Percentiles rank a stretch among this genome's conserved stretches.
Conservation (phyloP, 2,888 invertebrate species). For the Macaria notata region DNA sequence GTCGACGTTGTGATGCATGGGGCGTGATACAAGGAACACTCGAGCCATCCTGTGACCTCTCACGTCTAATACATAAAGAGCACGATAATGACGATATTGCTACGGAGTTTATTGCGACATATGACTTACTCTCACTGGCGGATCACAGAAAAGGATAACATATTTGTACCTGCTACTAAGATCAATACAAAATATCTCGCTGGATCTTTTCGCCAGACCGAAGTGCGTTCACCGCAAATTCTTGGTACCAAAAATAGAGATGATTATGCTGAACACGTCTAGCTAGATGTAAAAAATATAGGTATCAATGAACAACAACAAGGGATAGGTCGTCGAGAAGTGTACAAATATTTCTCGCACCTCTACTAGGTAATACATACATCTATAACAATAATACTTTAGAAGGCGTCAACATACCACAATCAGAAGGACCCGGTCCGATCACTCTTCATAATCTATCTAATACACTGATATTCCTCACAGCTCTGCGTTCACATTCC, state of each 20-base stretch:
- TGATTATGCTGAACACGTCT: constrained; percentile 77
- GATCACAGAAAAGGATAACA: constrained; percentile 32
- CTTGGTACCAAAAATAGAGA: constrained; percentile 79
- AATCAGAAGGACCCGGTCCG: constrained; percentile 69
- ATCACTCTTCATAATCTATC: constrained; percentile 70
- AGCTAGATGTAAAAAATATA: constrained; percentile 81
- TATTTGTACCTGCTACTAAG: constrained; percentile 16
- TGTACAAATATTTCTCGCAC: constrained; percentile 79
- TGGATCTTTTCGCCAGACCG: constrained; percentile 46
- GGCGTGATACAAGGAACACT: too few species aligned
- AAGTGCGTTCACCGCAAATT: constrained; percentile 44
- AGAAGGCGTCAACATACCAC: constrained; percentile 78
- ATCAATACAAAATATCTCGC: constrained; percentile 32
- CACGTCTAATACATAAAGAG: background rate
- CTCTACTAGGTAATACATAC: constrained; percentile 69
- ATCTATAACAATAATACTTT: constrained; percentile 81
- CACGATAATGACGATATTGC: constrained; percentile 2
- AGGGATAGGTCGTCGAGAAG: constrained; percentile 77
- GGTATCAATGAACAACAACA: constrained; percentile 81
- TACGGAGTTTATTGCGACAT: constrained; percentile 15
- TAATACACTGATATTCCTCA: constrained; percentile 80
- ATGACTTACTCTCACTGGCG: constrained; percentile 18
- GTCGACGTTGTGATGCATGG: background rate
- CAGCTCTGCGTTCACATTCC: constrained; percentile 82
- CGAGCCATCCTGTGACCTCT: too few species aligned